Base-by-base conservation (phyloP, 1,140 invertebrate species). In the Paraescarpia echinospica region DNA sequence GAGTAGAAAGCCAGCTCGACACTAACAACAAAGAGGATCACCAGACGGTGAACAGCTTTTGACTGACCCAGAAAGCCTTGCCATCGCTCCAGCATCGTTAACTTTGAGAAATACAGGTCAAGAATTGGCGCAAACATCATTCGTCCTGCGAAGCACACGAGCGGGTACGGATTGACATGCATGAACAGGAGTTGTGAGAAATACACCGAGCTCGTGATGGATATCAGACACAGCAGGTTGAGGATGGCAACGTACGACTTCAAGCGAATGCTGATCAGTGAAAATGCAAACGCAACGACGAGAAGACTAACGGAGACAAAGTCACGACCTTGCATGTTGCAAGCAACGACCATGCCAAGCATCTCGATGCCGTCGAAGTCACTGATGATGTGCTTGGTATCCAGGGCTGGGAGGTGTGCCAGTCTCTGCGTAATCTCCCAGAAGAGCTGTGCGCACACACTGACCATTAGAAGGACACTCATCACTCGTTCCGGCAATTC, bases 1-100 rank as follows among this genome's bases (percentile, higher is more conserved):
- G 93, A 88, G 33, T 93, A 94, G 31, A 94, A 94, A 35, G 94
- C 93, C 12, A 95, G 89, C 90, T 95, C 94, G 33, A 95, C 34
- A 14, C 94, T 14, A 91, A 95, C 94, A 33, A 95, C 92, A n/a
- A 93, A 35, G 34, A 95, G 33, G 34, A 95, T 89, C 34, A 91
- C 92, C 34, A 94, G 34, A 93, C 95, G 94, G 48, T 95, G 93
- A 34, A 94, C n/a, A 34, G 94, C 77, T 35, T 93, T 93, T 22
- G 94, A 94, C 92, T 94, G 93, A 77, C 89, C 92, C 41, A 95
- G 94, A 88, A 95, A 94, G 14, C 92, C 41, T 51, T 94, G 94
- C 95, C 95, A 96, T 90, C 95, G 93, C 51, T 96, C 95, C n/a
- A 95, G 93, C 77, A 94, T 95, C 51, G 95, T 94, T 5, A 95